Conservation (phyloP, 2,113 vertebrate species). For the Chinchilla lanigera region DNA sequence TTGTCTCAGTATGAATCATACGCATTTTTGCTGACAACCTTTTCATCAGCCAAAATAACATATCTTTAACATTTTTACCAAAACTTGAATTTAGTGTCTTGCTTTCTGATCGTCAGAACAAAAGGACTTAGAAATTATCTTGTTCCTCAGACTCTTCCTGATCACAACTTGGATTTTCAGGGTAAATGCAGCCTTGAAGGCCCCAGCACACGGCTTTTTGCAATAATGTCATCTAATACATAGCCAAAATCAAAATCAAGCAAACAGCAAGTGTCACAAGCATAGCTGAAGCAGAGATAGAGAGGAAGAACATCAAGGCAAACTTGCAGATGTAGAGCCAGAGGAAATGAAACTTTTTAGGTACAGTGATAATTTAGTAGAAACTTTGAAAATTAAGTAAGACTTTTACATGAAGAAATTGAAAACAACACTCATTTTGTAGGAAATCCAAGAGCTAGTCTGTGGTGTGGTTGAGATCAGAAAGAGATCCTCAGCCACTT, state of each 20-base stretch:
- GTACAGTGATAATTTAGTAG: neutral
- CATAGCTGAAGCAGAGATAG: neutral
- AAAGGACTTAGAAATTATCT: neutral
- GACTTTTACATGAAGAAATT: neutral
- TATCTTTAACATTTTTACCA: neutral
- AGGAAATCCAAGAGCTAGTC: neutral
- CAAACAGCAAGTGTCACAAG: neutral
- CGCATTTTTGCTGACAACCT: neutral
- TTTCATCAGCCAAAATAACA: neutral
- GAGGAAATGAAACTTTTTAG: neutral
- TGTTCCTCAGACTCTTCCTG: neutral
- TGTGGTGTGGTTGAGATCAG: neutral
- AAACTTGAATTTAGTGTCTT: neutral
- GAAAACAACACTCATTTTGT: neutral
- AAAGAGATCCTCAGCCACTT: neutral
- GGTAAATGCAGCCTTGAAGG: neutral
- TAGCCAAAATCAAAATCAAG: neutral
- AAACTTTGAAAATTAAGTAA: neutral
- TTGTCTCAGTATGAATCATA: neutral
- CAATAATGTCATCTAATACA: neutral
- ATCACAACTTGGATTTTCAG: neutral
- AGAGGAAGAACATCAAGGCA: neutral
- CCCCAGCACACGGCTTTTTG: neutral
- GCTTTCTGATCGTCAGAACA: neutral
- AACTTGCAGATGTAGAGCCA: neutral